Conservation (phyloP, 2,888 invertebrate genomes). For the Apocheima hispidaria region DNA sequence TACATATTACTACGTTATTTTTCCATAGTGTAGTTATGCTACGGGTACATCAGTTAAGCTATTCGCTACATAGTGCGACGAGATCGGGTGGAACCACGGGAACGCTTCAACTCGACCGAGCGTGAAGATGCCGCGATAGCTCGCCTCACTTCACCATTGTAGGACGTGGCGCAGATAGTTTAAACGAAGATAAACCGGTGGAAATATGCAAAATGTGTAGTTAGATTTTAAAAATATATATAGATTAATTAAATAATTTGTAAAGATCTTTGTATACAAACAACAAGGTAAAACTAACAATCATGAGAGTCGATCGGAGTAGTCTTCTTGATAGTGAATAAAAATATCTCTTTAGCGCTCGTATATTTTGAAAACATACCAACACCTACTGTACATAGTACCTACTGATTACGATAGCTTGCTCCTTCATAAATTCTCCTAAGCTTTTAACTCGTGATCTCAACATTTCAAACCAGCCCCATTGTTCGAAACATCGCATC, state of each 20-base stretch:
- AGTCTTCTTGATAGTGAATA: too few relatives aligned
- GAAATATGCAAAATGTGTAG: conserved; percentile 15
- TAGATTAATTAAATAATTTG: too few relatives aligned
- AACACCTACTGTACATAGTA: too few relatives aligned
- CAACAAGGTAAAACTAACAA: too few relatives aligned
- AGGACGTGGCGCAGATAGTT: conserved; percentile 40
- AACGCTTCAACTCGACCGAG: conserved; percentile 72
- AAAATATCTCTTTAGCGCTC: too few relatives aligned
- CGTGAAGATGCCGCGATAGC: conserved; percentile 83
- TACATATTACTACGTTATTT: too few relatives aligned
- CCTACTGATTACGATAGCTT: background rate
- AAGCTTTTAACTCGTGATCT: conserved; percentile 34
- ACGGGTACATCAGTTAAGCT: too few relatives aligned
- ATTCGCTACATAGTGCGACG: conserved; percentile 55
- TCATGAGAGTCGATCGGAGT: too few relatives aligned
- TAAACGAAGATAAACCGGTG: conserved; percentile 14
- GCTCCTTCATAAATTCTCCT: conserved; percentile 18
- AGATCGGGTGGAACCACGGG: conserved; percentile 70
- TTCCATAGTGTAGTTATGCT: too few relatives aligned
- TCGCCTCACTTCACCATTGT: conserved; percentile 76
- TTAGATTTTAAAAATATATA: too few relatives aligned
- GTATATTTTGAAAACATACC: too few relatives aligned
- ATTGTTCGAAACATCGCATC: conserved; percentile 65
- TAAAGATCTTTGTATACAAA: too few relatives aligned
- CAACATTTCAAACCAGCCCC: conserved; percentile 42